These are phyloP conservation scores for Moxostoma hubbsi DNA, from an alignment of 2,797 vertebrate species.

Conservation along the genomic window DNA sequence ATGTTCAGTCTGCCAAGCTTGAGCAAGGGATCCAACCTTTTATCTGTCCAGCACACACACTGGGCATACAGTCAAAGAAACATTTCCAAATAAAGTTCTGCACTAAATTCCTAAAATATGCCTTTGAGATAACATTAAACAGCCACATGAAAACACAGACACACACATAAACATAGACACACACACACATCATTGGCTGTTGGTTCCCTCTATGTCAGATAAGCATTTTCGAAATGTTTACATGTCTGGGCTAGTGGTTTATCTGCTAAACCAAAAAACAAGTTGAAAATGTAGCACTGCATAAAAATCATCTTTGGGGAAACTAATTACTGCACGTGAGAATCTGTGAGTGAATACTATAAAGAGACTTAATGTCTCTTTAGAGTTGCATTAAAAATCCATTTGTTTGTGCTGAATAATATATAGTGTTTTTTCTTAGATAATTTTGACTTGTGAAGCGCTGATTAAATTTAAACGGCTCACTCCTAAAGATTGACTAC, in stretches of 20 bases:
- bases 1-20: neutral
- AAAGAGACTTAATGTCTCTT: constrained; percentile 28
- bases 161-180: neutral
- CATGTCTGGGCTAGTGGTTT: neutral
- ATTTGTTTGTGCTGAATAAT: constrained; percentile 64
- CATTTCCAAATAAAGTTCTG: constrained; percentile 2
- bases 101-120: neutral
- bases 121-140: constrained; percentile 28
- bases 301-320: constrained; percentile 14
- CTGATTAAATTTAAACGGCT: constrained; percentile 60
- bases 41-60: constrained; percentile 1
- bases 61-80: neutral
- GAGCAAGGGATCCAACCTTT: neutral
- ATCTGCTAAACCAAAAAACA: constrained; percentile 31
- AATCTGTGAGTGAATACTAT: constrained; percentile 3
- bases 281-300: constrained; percentile 17
- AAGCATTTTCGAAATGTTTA: constrained; percentile 32
- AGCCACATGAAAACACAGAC: neutral
- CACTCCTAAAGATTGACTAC: constrained; percentile 45
- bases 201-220: constrained; percentile 3
- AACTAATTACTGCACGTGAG: constrained; percentile 8
- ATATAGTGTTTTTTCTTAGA: constrained; percentile 57
- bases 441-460: constrained; percentile 59
- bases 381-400: constrained; percentile 54
- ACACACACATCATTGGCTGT: constrained; percentile 20